phyloP scores from a whole-genome alignment of 2,113 vertebrate genomes.

The Calonectris borealis region DNA sequence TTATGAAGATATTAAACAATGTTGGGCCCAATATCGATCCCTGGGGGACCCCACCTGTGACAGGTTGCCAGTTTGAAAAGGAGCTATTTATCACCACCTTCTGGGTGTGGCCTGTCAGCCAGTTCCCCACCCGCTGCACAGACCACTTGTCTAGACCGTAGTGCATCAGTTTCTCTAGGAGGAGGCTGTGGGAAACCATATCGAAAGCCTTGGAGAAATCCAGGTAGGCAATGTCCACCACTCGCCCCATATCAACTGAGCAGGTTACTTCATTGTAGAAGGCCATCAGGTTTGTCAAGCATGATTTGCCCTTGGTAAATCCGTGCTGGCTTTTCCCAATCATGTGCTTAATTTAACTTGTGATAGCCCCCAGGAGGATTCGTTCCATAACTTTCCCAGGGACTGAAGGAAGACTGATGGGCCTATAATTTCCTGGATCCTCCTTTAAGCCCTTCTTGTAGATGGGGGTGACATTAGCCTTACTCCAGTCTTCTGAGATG shows the following conservation, averaged over 20 bases:
- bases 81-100: neutral
- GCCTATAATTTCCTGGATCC: neutral
- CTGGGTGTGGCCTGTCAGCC: neutral
- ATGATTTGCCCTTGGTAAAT: neutral
- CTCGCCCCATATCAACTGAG: rapidly evolving
- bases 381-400: neutral
- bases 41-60: neutral
- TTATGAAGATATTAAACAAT: neutral
- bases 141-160: no score
- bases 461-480: neutral
- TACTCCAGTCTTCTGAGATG: neutral
- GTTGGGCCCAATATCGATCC: no score
- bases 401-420: neutral
- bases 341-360: neutral
- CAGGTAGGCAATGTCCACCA: no score
- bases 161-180: neutral
- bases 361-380: neutral
- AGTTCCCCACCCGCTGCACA: neutral
- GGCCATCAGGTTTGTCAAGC: neutral
- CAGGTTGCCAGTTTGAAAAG: neutral
- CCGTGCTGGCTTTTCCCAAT: neutral
- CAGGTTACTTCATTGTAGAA: neutral
- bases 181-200: neutral
- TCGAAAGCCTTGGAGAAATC: neutral
- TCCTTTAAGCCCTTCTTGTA: neutral